phyloP scores from a whole-genome alignment of 2,113 vertebrate species.

The Connochaetes taurinus region DNA sequence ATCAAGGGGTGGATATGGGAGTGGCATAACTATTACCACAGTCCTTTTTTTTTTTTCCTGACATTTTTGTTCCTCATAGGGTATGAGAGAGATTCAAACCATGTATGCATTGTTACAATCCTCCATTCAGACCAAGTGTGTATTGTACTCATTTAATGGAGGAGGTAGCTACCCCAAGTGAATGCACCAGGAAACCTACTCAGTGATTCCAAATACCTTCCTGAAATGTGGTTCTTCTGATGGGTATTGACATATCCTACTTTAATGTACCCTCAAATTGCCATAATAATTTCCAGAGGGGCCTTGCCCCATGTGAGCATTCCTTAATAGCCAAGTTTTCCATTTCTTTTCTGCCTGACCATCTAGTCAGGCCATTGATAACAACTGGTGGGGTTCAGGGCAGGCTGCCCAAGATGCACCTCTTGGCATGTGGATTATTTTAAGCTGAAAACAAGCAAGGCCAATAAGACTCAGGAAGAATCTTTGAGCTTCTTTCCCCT shows the following conservation, averaged over 20 bases:
- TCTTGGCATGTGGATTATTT: neutral
- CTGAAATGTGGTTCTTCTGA: neutral
- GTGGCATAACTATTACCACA: neutral
- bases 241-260: neutral
- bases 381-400: neutral
- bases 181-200: neutral
- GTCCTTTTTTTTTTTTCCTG: neutral
- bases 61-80: neutral
- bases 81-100: neutral
- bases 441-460: neutral
- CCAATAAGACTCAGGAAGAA: neutral
- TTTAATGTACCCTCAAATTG: neutral
- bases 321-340: neutral
- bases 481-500: neutral
- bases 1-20: neutral
- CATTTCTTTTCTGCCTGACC: neutral
- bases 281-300: neutral
- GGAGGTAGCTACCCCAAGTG: neutral
- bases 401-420: neutral
- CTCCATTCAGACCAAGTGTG: neutral
- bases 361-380: neutral
- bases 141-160: neutral
- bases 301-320: neutral
- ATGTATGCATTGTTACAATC: neutral
- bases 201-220: neutral